Percentiles rank a stretch among this genome's conserved stretches.
Conservation (phyloP, 2,797 vertebrate species). For the Picus viridis region DNA sequence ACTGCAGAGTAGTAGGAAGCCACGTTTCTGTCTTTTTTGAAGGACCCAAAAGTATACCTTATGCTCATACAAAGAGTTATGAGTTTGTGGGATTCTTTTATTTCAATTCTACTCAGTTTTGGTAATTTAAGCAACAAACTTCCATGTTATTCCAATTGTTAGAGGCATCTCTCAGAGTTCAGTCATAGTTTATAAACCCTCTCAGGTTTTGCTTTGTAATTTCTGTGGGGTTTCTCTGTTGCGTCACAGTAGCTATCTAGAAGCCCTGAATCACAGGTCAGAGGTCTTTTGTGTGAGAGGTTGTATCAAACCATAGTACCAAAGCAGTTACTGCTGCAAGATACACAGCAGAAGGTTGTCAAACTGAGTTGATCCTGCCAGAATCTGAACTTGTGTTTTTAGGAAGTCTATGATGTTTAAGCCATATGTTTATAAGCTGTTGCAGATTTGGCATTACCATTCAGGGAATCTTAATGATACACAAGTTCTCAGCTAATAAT, state of each 20-base stretch:
- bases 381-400: slow-evolving; percentile 5
- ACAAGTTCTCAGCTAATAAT: background rate
- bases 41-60: background rate
- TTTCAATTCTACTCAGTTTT: background rate
- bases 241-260: background rate
- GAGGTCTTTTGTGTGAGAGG: background rate
- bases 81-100: background rate
- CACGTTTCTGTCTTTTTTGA: background rate
- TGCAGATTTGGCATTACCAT: background rate
- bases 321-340: background rate
- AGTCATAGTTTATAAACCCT: too few species aligned
- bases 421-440: slow-evolving; percentile 11
- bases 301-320: background rate
- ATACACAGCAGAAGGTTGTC: background rate
- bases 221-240: background rate
- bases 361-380: slow-evolving; percentile 18
- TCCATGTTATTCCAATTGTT: background rate
- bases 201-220: background rate
- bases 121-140: background rate
- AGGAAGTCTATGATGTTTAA: background rate
- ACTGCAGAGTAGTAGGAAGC: background rate
- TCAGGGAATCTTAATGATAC: background rate
- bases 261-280: background rate
- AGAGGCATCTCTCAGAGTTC: background rate
- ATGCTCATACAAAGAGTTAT: fast-evolving